These are phyloP conservation scores for Cetoscarus ocellatus DNA, from an alignment of 2,797 vertebrate species.

Conservation along the genomic window DNA sequence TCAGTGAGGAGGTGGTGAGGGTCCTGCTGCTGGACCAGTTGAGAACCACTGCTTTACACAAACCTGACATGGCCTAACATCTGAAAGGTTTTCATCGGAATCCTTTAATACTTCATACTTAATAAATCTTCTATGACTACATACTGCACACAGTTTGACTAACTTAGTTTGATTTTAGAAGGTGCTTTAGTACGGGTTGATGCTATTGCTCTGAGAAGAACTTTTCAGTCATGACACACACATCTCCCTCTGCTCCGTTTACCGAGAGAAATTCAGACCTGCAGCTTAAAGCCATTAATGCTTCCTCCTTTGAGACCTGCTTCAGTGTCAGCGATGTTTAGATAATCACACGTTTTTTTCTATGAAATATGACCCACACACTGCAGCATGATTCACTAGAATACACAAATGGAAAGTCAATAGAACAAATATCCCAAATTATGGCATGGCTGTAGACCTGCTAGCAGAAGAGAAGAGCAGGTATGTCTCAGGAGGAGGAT, in stretches of 20 bases:
- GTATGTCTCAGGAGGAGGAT: too few species aligned
- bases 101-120: constrained; percentile 32
- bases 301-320: too few species aligned
- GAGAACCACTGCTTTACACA: constrained; percentile 15
- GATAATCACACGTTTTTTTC: too few species aligned
- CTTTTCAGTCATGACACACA: constrained; percentile 6
- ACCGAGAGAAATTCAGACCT: not conserved
- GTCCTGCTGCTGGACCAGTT: too few species aligned
- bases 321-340: too few species aligned
- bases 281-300: not conserved
- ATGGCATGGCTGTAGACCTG: too few species aligned
- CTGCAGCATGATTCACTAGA: too few species aligned
- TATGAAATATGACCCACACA: too few species aligned
- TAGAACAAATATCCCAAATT: too few species aligned
- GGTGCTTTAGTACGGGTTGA: constrained; percentile 42
- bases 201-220: constrained; percentile 35
- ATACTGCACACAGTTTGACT: constrained; percentile 12
- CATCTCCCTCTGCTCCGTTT: not conserved
- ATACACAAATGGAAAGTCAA: too few species aligned
- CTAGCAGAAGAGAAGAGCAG: too few species aligned
- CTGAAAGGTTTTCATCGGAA: not conserved
- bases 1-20: too few species aligned
- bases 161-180: constrained; percentile 25
- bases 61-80: constrained; percentile 11
- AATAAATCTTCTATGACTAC: constrained; percentile 11